Percentiles rank a stretch among this genome's conserved stretches.
Evolutionary conservation across 2,888 invertebrate species (phyloP).

Genomic region (Tinea trinotella): DNA sequence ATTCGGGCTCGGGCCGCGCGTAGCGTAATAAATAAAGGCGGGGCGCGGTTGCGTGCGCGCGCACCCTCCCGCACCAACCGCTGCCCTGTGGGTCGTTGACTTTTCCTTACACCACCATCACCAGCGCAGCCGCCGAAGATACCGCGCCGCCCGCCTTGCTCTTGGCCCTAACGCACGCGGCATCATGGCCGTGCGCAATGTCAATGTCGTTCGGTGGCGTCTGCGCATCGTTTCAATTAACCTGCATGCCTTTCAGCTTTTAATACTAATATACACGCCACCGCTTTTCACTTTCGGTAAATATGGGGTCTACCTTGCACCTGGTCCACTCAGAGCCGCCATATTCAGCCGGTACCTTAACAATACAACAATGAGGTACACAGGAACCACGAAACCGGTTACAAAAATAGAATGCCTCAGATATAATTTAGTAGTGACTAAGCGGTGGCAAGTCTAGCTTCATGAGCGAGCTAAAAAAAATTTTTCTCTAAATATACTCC

Average conservation of each 20-base stretch:
- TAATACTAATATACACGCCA: neutral
- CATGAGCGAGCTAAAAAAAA: neutral
- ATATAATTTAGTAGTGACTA: neutral
- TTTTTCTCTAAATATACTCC: neutral
- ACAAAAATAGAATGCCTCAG: conserved; percentile 31
- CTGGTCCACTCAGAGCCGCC: conserved; percentile 28
- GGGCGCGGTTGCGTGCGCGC: conserved; percentile 70
- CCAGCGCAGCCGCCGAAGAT: conserved; percentile 46
- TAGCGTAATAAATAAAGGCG: conserved; percentile 72
- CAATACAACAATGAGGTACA: conserved; percentile 19
- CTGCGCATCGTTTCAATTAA: neutral
- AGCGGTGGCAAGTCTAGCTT: neutral
- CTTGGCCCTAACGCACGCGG: conserved; percentile 28
- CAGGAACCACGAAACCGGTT: conserved; percentile 31
- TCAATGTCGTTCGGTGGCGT: conserved; percentile 9
- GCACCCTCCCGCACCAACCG: conserved; percentile 60
- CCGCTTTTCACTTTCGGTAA: neutral
- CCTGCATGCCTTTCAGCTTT: neutral
- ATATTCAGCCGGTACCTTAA: neutral
- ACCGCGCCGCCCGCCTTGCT: conserved; percentile 36
- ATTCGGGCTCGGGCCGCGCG: conserved; percentile 57
- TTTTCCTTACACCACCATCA: conserved; percentile 34
- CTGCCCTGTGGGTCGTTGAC: conserved; percentile 63
- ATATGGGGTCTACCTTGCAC: conserved; percentile 26
- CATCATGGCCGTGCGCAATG: conserved; percentile 23